Evolutionary conservation across 2,797 vertebrate species (phyloP), one percentile per base, ranked within the genome.

Genomic region (Zonotrichia albicollis): DNA sequence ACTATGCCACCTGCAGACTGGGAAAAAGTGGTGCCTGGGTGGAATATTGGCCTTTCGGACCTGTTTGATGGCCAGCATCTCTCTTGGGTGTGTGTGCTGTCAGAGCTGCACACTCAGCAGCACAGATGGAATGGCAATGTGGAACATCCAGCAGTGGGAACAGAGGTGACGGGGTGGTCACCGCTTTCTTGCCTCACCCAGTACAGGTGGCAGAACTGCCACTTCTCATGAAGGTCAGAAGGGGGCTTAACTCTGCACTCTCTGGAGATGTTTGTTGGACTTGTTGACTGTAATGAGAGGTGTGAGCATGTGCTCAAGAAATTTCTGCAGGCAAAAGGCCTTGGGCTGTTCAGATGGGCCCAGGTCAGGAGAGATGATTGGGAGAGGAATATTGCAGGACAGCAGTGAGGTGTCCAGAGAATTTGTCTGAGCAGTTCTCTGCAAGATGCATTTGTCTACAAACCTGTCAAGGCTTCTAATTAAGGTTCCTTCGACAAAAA

Each of bases 181-280:
- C 67, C 22, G 1, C 54, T 88, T 36, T 92, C 70, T 85, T 73
- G 89, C 84, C 73, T 96, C 55, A 16, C 83, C 65, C 87, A 86
- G 87, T 90, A 96, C 12, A 80, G 65, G 84, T 70, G 79, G 81
- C 62, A 82, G 83, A 89, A 50, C 87, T 94, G 91, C 94, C 71
- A 36, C 65, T 67, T 75, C 55, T 87, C 32, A 53, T 82, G 86
- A 95, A 58, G 66, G 42, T 84, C 89, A 89, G 87, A 70, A 50
- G 57, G 54, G 87, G 61, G 58, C 76, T 48, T 60, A 2, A 2
- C 71, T 15, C 18, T 19, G 70, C 16, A 0, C 68, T 48, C 30
- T 74, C 50, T 46, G 79, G 40, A 81, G 55, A 32, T 29, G 19
- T 12, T 32, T 40, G 8, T 57, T 81, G 29, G 21, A 60, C 15